Evolutionary conservation across 2,888 invertebrate species (phyloP).

Genomic region (Parascotia fuliginaria): DNA sequence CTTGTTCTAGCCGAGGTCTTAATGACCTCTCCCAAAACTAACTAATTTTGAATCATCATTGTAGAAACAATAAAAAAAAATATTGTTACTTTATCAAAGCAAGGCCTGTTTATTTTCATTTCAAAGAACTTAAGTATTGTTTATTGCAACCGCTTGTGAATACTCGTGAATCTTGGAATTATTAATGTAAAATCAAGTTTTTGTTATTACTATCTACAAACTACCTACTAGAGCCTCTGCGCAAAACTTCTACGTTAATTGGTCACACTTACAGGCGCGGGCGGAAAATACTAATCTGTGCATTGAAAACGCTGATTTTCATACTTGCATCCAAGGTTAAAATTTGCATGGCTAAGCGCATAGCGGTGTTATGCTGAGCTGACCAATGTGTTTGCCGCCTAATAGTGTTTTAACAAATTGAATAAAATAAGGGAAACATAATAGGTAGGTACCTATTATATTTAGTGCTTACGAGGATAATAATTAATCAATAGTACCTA

Average conservation of each 20-base stretch:
- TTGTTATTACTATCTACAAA: neutral
- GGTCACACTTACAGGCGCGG: too few species aligned
- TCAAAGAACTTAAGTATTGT: conserved; percentile 3
- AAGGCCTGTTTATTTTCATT: conserved; percentile 10
- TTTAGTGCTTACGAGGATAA: too few species aligned
- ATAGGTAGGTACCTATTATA: too few species aligned
- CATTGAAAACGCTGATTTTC: too few species aligned
- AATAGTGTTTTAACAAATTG: too few species aligned
- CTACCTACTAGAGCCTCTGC: neutral
- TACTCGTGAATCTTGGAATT: neutral
- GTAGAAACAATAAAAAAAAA: conserved; percentile 8
- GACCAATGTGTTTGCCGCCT: too few species aligned
- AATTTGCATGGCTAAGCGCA: too few species aligned
- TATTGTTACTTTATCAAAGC: conserved; percentile 14
- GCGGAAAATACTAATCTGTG: too few species aligned
- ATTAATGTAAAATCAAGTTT: neutral
- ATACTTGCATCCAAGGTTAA: too few species aligned
- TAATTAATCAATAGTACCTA: too few species aligned
- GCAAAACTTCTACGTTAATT: neutral
- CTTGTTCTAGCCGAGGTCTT: conserved; percentile 53
- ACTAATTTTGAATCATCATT: conserved; percentile 19
- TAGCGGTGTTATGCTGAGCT: too few species aligned
- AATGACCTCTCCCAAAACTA: conserved; percentile 58
- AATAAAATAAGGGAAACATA: too few species aligned
- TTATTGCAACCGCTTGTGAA: conserved; percentile 2